A percentile compares a stretch with the other conserved stretches of the same genome.
Conservation (phyloP, 2,888 invertebrate genomes). For the Ophraella communa region DNA sequence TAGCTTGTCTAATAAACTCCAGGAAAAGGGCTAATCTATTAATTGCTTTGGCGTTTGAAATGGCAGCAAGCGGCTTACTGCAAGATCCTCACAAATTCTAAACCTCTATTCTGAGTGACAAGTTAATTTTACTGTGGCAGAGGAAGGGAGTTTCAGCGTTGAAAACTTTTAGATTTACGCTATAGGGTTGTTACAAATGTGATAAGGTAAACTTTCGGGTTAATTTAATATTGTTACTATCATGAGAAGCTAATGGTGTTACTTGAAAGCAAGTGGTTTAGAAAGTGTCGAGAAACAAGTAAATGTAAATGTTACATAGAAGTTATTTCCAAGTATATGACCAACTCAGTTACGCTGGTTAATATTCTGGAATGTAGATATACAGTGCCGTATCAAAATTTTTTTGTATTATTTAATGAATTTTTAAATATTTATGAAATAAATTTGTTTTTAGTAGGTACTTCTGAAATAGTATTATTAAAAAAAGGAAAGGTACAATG, state of each 20-base stretch:
- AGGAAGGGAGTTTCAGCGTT: constrained; percentile 23
- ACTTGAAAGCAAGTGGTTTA: constrained; percentile 16
- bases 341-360: neutral
- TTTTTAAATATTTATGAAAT: no score
- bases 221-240: constrained; percentile 29
- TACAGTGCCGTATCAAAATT: neutral
- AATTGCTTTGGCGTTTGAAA: constrained; percentile 26
- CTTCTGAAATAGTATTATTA: no score
- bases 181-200: constrained; percentile 10
- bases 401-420: no score
- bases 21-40: constrained; percentile 32
- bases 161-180: constrained; percentile 25
- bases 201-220: constrained; percentile 23
- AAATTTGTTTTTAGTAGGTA: no score
- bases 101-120: constrained; percentile 27
- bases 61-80: constrained; percentile 17
- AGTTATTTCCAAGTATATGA: neutral
- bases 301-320: neutral
- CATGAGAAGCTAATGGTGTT: constrained; percentile 23
- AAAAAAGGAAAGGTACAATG: no score
- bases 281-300: constrained; percentile 13
- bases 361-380: neutral
- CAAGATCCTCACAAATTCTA: constrained; percentile 9
- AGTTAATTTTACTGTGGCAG: constrained; percentile 28
- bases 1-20: constrained; percentile 29